phyloP scores from a whole-genome alignment of 2,113 vertebrate species.

The Ondatra zibethicus region DNA sequence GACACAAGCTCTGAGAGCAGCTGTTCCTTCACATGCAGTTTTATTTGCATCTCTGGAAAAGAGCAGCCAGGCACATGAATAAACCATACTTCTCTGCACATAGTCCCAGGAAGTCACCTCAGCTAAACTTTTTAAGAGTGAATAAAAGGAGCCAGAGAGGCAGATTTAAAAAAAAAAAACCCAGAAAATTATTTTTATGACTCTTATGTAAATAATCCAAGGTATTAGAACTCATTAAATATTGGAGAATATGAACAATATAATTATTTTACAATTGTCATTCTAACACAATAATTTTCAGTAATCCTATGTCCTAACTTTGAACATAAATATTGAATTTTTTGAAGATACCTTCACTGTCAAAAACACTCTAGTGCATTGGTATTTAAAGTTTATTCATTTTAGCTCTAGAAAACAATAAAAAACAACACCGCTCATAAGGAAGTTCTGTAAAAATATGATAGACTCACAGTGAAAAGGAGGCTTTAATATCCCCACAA shows the following conservation, averaged over 20 bases:
- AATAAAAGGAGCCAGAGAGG: not conserved
- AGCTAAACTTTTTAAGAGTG: slow-evolving; percentile 63
- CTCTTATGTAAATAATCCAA: slow-evolving; percentile 27
- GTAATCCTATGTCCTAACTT: not conserved
- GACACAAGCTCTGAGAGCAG: slow-evolving; percentile 80
- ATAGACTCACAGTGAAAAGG: not conserved
- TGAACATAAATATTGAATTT: not conserved
- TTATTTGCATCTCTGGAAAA: slow-evolving; percentile 84
- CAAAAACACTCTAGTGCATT: not conserved
- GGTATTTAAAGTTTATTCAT: not conserved
- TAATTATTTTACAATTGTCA: slow-evolving; percentile 12
- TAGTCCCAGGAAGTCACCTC: slow-evolving; percentile 67
- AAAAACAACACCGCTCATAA: not conserved
- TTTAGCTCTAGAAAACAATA: not conserved
- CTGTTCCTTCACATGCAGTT: slow-evolving; percentile 82
- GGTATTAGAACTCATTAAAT: not conserved
- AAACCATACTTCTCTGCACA: slow-evolving; percentile 78
- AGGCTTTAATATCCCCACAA: not conserved
- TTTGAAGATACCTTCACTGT: slow-evolving; percentile 33
- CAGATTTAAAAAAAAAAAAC: slow-evolving; percentile 73
- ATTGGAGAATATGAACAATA: slow-evolving; percentile 61
- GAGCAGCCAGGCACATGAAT: slow-evolving; percentile 84
- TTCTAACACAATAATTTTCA: not conserved
- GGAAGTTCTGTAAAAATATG: not conserved
- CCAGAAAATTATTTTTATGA: slow-evolving; percentile 31